Percentiles rank a stretch among this genome's conserved stretches.
Conservation (phyloP, 2,797 vertebrate genomes). For the Lophius americanus region DNA sequence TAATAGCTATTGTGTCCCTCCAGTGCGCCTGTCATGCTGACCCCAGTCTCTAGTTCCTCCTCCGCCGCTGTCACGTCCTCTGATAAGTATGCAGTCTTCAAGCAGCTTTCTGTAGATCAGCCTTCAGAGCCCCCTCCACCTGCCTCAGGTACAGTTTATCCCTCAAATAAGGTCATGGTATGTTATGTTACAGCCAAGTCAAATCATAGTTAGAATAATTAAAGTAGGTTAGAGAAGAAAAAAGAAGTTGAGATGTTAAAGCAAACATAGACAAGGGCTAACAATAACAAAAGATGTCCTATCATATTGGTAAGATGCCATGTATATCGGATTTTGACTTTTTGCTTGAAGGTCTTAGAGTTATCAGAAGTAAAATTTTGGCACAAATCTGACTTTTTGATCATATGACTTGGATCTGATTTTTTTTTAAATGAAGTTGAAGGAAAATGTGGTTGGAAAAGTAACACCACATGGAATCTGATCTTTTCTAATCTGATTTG, state of each 20-base stretch:
- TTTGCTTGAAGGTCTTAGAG: too few species aligned
- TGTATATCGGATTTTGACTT: too few species aligned
- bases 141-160: slow-evolving; percentile 85
- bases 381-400: too few species aligned
- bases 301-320: too few species aligned
- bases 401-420: too few species aligned
- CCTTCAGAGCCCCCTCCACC: slow-evolving; percentile 82
- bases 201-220: not conserved
- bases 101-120: slow-evolving; percentile 90
- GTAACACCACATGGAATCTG: too few species aligned
- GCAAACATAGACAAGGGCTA: not conserved
- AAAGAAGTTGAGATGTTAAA: slow-evolving; percentile 1
- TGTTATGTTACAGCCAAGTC: not conserved
- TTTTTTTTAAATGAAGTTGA: too few species aligned
- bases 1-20: slow-evolving; percentile 45
- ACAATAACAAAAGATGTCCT: too few species aligned
- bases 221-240: not conserved
- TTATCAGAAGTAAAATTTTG: too few species aligned
- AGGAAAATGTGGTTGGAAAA: too few species aligned
- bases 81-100: slow-evolving; percentile 97
- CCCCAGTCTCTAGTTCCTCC: slow-evolving; percentile 90
- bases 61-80: slow-evolving; percentile 68
- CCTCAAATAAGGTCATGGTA: not conserved
- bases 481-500: too few species aligned
- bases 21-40: slow-evolving; percentile 89